A percentile compares a stretch with the other conserved stretches of the same genome.
These are phyloP conservation scores for Elysia chlorotica DNA, from an alignment of 1,140 invertebrate species.

Conservation along the genomic window DNA sequence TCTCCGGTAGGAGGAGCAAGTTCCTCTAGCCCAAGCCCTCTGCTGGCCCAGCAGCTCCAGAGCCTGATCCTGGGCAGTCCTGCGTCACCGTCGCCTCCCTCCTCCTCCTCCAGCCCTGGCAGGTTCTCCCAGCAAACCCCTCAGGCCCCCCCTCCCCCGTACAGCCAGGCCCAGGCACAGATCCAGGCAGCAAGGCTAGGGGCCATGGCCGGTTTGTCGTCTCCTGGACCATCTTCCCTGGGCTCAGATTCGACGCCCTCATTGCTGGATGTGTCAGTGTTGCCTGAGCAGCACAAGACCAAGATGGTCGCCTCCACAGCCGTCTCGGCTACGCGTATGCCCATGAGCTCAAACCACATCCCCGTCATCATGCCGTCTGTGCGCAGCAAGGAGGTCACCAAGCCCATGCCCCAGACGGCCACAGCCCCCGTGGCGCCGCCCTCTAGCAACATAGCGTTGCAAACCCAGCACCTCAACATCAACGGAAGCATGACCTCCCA, in stretches of 20 bases:
- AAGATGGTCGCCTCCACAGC: slow-evolving; percentile 52
- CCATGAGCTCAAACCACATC: slow-evolving; percentile 70
- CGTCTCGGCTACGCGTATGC: slow-evolving; percentile 48
- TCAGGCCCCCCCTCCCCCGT: slow-evolving; percentile 31
- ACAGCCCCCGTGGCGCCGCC: slow-evolving; percentile 81
- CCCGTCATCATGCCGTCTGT: slow-evolving; percentile 96
- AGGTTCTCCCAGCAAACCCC: slow-evolving; percentile 30
- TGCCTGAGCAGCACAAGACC: slow-evolving; percentile 6
- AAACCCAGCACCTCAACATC: too few species aligned
- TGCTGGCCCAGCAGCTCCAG: slow-evolving; percentile 12
- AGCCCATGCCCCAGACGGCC: slow-evolving; percentile 90
- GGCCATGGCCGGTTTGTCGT: too few species aligned
- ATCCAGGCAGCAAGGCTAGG: slow-evolving; percentile 73
- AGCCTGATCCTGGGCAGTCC: neutral
- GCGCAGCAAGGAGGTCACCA: slow-evolving; percentile 84
- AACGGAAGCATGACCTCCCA: slow-evolving; percentile 11
- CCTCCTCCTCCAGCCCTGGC: neutral
- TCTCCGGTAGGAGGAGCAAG: too few species aligned
- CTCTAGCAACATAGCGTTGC: neutral
- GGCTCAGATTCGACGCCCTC: too few species aligned
- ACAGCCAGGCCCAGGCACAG: slow-evolving; percentile 73
- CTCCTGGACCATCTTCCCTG: too few species aligned
- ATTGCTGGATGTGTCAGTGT: neutral
- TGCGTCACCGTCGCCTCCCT: neutral
- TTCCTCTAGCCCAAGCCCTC: slow-evolving; percentile 24